phyloP scores from a whole-genome alignment of 2,888 invertebrate species.

The Patella ulyssiponensis region DNA sequence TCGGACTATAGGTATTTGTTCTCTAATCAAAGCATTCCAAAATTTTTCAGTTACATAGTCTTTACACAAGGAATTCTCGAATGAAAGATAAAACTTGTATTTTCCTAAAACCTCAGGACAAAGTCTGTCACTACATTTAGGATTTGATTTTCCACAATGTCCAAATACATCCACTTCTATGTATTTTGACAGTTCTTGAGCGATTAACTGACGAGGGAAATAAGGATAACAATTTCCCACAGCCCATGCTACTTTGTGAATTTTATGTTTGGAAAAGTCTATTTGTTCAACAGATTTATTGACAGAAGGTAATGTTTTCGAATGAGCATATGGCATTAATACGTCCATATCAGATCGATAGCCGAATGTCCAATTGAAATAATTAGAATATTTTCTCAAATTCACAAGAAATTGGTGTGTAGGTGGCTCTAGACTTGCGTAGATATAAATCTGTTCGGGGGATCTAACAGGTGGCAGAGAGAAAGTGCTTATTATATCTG shows the following conservation, averaged over 20 bases:
- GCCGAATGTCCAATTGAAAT: no score
- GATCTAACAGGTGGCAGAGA: no score
- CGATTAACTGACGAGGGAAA: constrained; percentile 23
- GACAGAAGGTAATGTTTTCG: no score
- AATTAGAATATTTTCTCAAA: no score
- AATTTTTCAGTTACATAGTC: constrained; percentile 44
- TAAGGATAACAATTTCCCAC: constrained; percentile 23
- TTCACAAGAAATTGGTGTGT: no score
- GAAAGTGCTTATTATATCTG: no score
- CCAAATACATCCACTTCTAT: constrained; percentile 35
- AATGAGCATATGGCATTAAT: no score
- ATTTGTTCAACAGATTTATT: no score
- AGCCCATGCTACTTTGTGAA: constrained; percentile 24
- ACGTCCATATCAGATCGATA: no score
- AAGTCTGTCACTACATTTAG: constrained; percentile 21
- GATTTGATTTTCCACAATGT: constrained; percentile 29
- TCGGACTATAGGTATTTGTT: constrained; percentile 35
- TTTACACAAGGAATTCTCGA: constrained; percentile 40
- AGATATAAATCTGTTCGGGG: no score
- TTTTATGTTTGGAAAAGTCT: background rate
- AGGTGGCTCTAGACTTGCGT: no score
- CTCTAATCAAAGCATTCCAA: constrained; percentile 21
- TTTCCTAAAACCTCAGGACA: constrained; percentile 24
- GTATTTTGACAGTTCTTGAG: constrained; percentile 28
- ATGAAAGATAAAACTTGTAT: constrained; percentile 42